A percentile compares a stretch with the other conserved stretches of the same genome.
These are phyloP conservation scores for Lagopus leucura DNA, from an alignment of 2,113 vertebrate genomes.

Conservation along the genomic window DNA sequence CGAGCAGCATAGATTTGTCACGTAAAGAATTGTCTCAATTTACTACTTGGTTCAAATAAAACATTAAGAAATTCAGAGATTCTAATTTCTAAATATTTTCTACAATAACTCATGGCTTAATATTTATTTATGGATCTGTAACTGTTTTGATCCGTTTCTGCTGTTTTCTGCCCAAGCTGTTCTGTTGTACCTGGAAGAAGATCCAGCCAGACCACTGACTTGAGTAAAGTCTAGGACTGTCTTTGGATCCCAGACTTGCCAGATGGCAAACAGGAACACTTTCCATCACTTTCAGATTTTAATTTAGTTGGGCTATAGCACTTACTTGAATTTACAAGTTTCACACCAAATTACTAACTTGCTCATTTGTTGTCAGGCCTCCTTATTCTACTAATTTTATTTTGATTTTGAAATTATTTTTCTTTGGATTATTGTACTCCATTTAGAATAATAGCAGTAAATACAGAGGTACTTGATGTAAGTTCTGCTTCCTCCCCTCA, in stretches of 20 bases:
- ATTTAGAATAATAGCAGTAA: neutral
- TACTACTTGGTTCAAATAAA: constrained; percentile 48
- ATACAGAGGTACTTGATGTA: neutral
- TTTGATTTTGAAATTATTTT: neutral
- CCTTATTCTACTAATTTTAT: neutral
- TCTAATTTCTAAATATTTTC: constrained; percentile 29
- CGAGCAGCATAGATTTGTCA: constrained; percentile 13
- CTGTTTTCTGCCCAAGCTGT: neutral
- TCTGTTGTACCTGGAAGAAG: constrained; percentile 31
- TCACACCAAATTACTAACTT: neutral
- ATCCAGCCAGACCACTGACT: constrained; percentile 21
- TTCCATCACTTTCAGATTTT: constrained; percentile 28
- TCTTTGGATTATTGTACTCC: neutral
- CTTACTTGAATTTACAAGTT: neutral
- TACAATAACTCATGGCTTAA: constrained; percentile 1
- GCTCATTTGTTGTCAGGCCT: neutral
- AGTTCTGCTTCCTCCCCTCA: neutral
- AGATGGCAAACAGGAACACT: constrained; percentile 27
- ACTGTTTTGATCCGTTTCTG: constrained; percentile 1
- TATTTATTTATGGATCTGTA: constrained; percentile 49
- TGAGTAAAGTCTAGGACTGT: constrained; percentile 21
- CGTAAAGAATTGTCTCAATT: constrained; percentile 1
- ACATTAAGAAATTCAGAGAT: neutral
- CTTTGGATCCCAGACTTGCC: constrained; percentile 17
- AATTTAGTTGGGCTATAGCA: neutral